Evolutionary conservation across 37 sponge, comb jelly and placozoan genomes (phyloP).

Genomic region (Ianthella basta): DNA sequence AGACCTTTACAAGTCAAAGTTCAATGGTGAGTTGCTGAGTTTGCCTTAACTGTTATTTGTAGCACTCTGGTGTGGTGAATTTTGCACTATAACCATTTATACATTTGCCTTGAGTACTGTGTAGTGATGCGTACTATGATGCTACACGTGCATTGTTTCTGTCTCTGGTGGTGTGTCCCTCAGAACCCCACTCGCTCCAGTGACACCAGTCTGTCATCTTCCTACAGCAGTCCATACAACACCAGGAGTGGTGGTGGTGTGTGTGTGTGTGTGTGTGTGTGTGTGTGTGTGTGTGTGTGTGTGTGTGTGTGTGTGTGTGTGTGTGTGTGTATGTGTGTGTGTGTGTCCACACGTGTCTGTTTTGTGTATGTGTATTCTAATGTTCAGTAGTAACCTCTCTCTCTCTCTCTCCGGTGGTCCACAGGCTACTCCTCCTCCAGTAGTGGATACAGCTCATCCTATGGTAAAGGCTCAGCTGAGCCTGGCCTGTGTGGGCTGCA

Average conservation of each 20-base stretch:
- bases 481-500: slow-evolving; percentile 60
- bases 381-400: not conserved
- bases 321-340: not conserved
- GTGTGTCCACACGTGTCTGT: not conserved
- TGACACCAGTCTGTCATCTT: slow-evolving; percentile 1
- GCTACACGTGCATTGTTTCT: too few species aligned
- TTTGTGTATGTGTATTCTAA: not conserved
- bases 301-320: not conserved
- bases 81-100: too few species aligned
- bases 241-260: slow-evolving; percentile 26
- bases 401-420: not conserved
- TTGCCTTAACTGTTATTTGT: not conserved
- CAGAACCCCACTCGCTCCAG: slow-evolving; percentile 19
- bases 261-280: not conserved
- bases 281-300: not conserved
- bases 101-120: too few species aligned
- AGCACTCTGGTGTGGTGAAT: too few species aligned
- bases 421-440: not conserved
- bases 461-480: slow-evolving; percentile 16
- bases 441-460: not conserved
- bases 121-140: too few species aligned
- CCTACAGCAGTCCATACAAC: not conserved
- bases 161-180: too few species aligned
- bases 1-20: slow-evolving; percentile 3
- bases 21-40: not conserved